These are phyloP conservation scores for Yponomeuta evonymella DNA, from an alignment of 2,888 invertebrate genomes.

Conservation along the genomic window DNA sequence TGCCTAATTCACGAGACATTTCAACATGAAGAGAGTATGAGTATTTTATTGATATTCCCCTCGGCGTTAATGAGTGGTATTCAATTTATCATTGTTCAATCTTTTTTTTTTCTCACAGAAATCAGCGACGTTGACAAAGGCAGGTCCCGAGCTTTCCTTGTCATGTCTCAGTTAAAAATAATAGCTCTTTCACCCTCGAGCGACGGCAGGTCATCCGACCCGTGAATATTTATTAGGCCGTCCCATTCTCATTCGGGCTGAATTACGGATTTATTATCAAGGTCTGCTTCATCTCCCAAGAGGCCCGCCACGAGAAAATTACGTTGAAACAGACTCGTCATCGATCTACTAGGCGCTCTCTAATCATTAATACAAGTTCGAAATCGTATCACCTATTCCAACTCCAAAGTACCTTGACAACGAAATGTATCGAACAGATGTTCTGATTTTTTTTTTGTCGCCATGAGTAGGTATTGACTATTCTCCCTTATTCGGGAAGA, in stretches of 20 bases:
- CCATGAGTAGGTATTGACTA: too few relatives aligned
- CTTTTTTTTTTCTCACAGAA: neutral
- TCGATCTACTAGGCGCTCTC: slow-evolving; percentile 20
- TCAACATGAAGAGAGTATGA: too few relatives aligned
- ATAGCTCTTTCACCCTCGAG: slow-evolving; percentile 41
- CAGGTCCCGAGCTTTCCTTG: slow-evolving; percentile 10
- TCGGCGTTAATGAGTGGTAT: too few relatives aligned
- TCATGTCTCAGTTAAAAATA: slow-evolving; percentile 17
- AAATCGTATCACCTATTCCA: neutral
- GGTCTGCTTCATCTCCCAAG: slow-evolving; percentile 29
- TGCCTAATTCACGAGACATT: too few relatives aligned
- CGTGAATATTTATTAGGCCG: slow-evolving; percentile 57
- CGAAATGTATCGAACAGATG: too few relatives aligned
- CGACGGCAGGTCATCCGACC: slow-evolving; percentile 32
- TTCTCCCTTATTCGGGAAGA: too few relatives aligned
- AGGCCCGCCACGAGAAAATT: slow-evolving; percentile 31
- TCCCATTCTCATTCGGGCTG: slow-evolving; percentile 33
- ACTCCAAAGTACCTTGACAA: too few relatives aligned
- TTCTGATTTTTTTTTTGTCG: too few relatives aligned
- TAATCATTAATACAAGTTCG: slow-evolving; percentile 14
- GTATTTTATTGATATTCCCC: too few relatives aligned
- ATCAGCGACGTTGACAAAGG: slow-evolving; percentile 4
- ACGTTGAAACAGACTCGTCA: slow-evolving; percentile 30
- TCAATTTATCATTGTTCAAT: too few relatives aligned
- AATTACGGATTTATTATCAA: slow-evolving; percentile 46